phyloP scores from a whole-genome alignment of 1,140 invertebrate species.

The Limonius californicus region DNA sequence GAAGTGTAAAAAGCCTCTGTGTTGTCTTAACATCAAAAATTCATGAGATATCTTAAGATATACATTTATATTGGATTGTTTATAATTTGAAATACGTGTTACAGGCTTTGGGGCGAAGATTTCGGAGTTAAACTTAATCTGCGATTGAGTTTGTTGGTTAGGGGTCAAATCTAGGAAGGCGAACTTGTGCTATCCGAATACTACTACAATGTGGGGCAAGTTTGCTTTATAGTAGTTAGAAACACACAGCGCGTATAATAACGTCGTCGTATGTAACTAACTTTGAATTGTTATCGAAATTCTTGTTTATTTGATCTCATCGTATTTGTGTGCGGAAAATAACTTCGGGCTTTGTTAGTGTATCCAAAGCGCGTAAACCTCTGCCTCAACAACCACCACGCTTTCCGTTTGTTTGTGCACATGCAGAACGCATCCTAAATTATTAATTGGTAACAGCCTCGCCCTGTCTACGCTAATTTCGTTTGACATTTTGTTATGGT shows the following conservation, averaged over 20 bases:
- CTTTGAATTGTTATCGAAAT: background rate
- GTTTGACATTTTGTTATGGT: no score
- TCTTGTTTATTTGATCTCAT: background rate
- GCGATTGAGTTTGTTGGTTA: background rate
- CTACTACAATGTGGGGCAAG: background rate
- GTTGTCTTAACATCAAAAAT: slow-evolving; percentile 1
- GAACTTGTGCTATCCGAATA: background rate
- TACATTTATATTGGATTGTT: background rate
- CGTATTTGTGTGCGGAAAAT: background rate
- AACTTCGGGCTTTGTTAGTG: no score
- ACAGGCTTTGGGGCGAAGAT: background rate
- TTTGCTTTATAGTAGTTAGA: background rate
- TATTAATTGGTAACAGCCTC: no score
- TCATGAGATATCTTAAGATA: background rate
- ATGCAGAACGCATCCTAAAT: no score
- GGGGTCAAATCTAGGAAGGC: background rate
- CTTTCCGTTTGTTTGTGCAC: no score
- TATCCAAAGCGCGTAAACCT: no score
- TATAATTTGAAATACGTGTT: background rate
- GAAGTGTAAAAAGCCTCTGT: background rate
- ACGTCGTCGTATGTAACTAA: background rate
- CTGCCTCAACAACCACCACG: no score
- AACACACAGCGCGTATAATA: background rate
- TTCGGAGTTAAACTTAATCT: background rate
- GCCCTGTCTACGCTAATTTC: no score